Evolutionary conservation across 2,797 vertebrate species (phyloP).

Genomic region (Falco cherrug): DNA sequence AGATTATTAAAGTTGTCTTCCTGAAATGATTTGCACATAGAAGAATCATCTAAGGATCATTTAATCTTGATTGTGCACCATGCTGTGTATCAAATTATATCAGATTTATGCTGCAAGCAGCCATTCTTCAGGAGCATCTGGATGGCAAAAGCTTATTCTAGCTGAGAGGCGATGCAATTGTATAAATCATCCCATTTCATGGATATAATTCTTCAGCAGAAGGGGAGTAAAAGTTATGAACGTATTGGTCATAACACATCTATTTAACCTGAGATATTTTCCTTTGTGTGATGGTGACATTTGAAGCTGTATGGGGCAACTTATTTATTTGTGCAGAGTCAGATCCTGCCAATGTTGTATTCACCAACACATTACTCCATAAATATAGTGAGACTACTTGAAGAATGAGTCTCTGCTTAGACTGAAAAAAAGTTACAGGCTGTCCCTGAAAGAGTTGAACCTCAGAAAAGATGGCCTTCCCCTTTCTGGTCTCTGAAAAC

Average conservation of each 20-base stretch:
- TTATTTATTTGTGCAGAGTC: not conserved
- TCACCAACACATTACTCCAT: not conserved
- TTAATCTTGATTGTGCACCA: conserved; percentile 5
- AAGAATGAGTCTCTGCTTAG: not conserved
- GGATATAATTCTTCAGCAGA: conserved; percentile 35
- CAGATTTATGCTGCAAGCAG: not conserved
- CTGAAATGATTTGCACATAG: not conserved
- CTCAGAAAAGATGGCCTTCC: not conserved
- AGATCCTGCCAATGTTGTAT: not conserved
- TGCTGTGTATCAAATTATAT: not conserved
- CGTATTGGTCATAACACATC: not conserved
- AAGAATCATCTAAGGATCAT: not conserved
- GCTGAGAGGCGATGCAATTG: not conserved
- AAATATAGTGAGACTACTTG: not conserved
- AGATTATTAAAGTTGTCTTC: conserved; percentile 5
- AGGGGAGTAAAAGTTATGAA: not conserved
- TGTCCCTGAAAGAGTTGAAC: not conserved
- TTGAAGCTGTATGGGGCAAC: not conserved
- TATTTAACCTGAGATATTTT: not conserved
- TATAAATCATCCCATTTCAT: conserved; percentile 6
- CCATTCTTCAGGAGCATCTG: conserved; percentile 23
- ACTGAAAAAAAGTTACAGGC: not conserved
- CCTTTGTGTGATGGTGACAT: not conserved
- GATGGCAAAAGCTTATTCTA: conserved; percentile 23
- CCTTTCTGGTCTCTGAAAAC: not conserved